Base-by-base conservation (phyloP, 2,113 vertebrate genomes). In the Peucedramus taeniatus region DNA sequence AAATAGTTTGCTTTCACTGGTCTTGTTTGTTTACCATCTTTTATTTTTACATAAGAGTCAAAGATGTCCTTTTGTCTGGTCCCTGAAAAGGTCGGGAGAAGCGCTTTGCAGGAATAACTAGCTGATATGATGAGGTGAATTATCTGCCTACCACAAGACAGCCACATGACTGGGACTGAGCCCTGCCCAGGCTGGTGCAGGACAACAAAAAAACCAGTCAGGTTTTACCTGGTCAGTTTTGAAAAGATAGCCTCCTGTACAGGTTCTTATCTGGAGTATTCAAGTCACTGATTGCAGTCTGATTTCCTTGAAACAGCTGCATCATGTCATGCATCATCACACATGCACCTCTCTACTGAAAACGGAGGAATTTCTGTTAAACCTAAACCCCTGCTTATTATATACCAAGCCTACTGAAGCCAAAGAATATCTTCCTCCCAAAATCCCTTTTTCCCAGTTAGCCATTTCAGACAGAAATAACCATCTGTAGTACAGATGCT, bases 401-500 rank as follows among this genome's bases (percentile, higher is more conserved):
- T 65, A 61, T 50, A 57, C 42, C 71, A 80, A 93, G 68, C 42
- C 60, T 63, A 51, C 64, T 71, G 70, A 86, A 94, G 89, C 68
- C 74, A 59, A 93, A 74, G 33, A 69, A 80, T 90, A 74, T 81
- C 76, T 92, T 89, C 64, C 53, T 92, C 60, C 28, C 33, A 27
- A 92, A 96, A 78, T 90, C 71, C 79, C 39, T 39, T 86, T 83
- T 90, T 83, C 60, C 72, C 40, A 68, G 72, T 92, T 74, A 92
- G 88, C 83, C 49, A 45, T 86, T 95, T 90, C 83, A 92, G 83
- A 57, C 90, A 87, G 68, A 82, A 87, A 89, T 60, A 92, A 75
- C 86, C 93, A 97, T 97, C 92, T 97, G 94, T 78, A 83, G 76
- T 83, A 47, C 93, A 96, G 90, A 97, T 90, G 94, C 94, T 93